Base-by-base conservation (phyloP, 2,797 vertebrate genomes). In the Hemibagrus guttatus region DNA sequence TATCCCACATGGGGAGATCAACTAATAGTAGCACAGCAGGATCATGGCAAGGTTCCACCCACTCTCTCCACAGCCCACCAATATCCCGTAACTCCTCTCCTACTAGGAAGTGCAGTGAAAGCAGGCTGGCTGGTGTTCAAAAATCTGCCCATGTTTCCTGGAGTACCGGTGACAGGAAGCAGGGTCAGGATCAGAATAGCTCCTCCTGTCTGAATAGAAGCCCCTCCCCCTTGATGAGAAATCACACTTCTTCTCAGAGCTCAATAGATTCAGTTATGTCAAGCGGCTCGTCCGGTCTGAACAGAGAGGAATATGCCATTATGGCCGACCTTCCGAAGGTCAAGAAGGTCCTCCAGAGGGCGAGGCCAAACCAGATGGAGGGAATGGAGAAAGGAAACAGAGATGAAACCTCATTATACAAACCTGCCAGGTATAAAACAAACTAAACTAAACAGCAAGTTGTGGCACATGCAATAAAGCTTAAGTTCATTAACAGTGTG, bases 321-420 rank as follows among this genome's bases (percentile, higher is more conserved):
- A 90, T 99, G 93, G 98, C 98, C 0, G 95, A 98, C 86, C 94
- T 99, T 88, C 98, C 98, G 1, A 97, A 95, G 78, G 92, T 96
- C 89, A 97, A 95, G 92, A 95, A 92, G 66, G 93, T 97, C 82
- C 75, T 93, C 35, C 96, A 95, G 89, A 93, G 91, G 72, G 95
- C 96, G 7, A 85, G 79, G 72, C 69, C 87, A 1, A 19, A 84
- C 66, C 88, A 93, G 26, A 0, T 71, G 1, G 93, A 93, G 31
- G 91, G 52, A 49, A 86, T 88, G 87, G 95, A 94, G 64, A 96
- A 81, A 16, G 95, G 93, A 63, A 96, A 84, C 19, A 96, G 93
- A 84, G 95, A 95, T 66, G 93, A 96, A 0, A 96, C 95, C 31
- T 96, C 95, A 69, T 94, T 95, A 85, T 96, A 96, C 88, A 96